Evolutionary conservation across 2,888 invertebrate species (phyloP), one percentile per base, ranked within the genome.

Genomic region (Pyrrhosoma nymphula): DNA sequence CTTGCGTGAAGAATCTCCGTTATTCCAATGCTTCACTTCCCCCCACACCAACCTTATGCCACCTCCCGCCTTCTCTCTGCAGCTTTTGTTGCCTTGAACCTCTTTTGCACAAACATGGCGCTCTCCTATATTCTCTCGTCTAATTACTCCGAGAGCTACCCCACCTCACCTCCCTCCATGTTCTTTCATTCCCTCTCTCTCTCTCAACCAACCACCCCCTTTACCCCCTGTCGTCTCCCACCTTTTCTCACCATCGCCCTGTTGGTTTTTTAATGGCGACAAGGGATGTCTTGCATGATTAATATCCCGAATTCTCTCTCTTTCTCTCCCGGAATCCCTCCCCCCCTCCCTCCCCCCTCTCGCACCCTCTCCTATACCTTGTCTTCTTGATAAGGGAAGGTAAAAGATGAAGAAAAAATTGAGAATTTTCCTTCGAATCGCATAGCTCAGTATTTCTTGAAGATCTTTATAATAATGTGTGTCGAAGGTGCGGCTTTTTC

Each of bases 91-190:
- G n/a, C 75, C 69, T 39, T 60, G 39, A 39, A 82, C 82, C 91
- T 75, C 93, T 75, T 75, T 93, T 82, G 82, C 82, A 93, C 93
- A 93, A 93, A 93, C 93, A 69, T 91, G 91, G 91, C 91, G 91
- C 91, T 35, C 91, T 60, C 91, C 39, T 69, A 93, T 93, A 82
- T 82, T 82, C 82, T 93, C 69, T 93, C 69, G 69, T 93, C 93
- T 93, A 93, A 93, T 93, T 93, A 93, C 93, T 93, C 93, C 63
- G 47, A 75, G 93, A 69, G 47, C n/a, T 26, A 4, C 56, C 63
- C 91, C 35, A 2, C n/a, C 23, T 63, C 26, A 1, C 69, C 56
- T 20, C 30, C 56, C 55, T 90, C 30, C 56, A 23, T 56, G 55
- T 26, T 56, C 60, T 60, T 16, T 60, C 60, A 8, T 20, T 12